These are phyloP conservation scores for Caenorhabditis drosophilae DNA, from an alignment of 2,888 invertebrate species.

Conservation along the genomic window DNA sequence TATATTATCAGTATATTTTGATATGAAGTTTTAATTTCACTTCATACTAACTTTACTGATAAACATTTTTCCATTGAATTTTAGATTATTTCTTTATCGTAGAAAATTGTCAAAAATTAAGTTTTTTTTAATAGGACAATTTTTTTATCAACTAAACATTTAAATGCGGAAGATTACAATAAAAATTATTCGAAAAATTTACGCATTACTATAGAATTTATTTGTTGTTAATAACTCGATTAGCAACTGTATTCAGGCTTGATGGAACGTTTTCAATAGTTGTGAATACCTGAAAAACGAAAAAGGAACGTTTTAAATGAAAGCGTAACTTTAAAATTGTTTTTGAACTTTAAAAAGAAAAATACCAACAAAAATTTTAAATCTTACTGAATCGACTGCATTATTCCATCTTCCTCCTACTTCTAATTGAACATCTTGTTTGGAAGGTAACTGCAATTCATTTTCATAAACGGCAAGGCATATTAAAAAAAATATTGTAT, in stretches of 20 bases:
- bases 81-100: too few relatives aligned
- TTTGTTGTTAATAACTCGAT: constrained; percentile 57
- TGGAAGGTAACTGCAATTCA: constrained; percentile 54
- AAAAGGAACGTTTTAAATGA: not conserved
- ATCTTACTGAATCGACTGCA: constrained; percentile 52
- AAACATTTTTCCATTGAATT: too few relatives aligned
- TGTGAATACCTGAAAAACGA: constrained; percentile 48
- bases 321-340: not conserved
- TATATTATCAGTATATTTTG: not conserved
- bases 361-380: not conserved
- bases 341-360: constrained; percentile 3
- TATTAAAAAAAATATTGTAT: constrained; percentile 3
- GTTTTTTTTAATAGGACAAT: too few relatives aligned
- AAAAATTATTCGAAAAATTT: too few relatives aligned
- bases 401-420: constrained; percentile 60
- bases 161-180: too few relatives aligned
- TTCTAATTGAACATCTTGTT: constrained; percentile 55
- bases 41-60: too few relatives aligned
- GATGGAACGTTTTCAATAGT: constrained; percentile 56
- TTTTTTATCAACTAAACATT: too few relatives aligned
- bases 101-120: too few relatives aligned
- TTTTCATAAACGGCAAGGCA: not conserved
- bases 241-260: constrained; percentile 56
- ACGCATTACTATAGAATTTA: too few relatives aligned
- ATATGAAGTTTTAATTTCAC: not conserved